Evolutionary conservation across 2,113 vertebrate genomes (phyloP).

Genomic region (Bubalus kerabau): DNA sequence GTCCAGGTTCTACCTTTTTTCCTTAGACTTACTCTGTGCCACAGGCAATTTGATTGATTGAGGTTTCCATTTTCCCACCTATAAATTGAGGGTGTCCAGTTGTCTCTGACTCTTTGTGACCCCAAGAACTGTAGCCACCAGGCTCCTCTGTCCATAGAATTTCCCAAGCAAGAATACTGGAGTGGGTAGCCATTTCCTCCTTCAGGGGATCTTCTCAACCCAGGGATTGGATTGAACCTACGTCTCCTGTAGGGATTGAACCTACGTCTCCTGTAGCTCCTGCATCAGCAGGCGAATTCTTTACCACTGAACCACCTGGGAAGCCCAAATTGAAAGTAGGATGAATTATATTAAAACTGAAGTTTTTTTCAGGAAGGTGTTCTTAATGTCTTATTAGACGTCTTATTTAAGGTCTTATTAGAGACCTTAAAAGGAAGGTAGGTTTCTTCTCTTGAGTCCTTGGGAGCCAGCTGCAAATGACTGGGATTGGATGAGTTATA

Average conservation of each 20-base stretch:
- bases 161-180: neutral
- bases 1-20: neutral
- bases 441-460: neutral
- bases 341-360: neutral
- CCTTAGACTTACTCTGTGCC: neutral
- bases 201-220: neutral
- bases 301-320: neutral
- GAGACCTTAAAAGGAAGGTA: neutral
- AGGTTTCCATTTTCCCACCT: neutral
- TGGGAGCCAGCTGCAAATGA: neutral
- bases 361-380: neutral
- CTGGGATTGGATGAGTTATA: neutral
- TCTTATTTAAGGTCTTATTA: neutral
- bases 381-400: neutral
- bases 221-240: neutral
- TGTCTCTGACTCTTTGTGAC: neutral
- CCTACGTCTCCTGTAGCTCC: neutral
- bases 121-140: neutral
- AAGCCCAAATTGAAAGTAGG: neutral
- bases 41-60: neutral
- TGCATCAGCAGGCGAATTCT: rapidly evolving
- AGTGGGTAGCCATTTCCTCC: neutral
- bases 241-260: neutral
- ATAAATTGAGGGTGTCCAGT: neutral
- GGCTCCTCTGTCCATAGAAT: neutral